Base-by-base conservation (phyloP, 2,888 invertebrate genomes). In the Sisyra terminalis region DNA sequence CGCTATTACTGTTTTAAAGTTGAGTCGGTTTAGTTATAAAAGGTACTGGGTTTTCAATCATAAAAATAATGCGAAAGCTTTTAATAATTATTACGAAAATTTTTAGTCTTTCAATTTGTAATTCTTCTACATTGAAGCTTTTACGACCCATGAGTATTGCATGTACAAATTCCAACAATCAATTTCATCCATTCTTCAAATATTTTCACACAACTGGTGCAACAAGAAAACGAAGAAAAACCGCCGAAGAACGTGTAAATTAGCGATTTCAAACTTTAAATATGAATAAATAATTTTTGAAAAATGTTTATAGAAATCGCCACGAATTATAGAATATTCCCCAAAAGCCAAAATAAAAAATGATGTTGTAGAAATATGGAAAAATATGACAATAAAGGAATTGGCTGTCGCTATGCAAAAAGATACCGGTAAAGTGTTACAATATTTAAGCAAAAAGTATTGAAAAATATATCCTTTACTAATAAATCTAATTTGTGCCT, bases 311-410 rank as follows among this genome's bases (percentile, higher is more conserved):
- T 51, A 68, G 69, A 69, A 68, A 66, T 57, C 64, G 8, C 55
- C 57, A 9, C 64, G 64, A 53, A 65, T 74, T 9, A 71, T 78
- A 45, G 70, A 73, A 57, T 78, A 73, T 55, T 58, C 71, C 8
- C 71, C 71, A 2, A 78, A 77, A 58, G 57, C 66, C 5, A 60
- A 62, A 32, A 51, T 60, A 0, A 70, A 69, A 53, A 49, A 53
- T 2, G 58, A 58, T 47, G 65, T 77, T 2, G 63, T 85, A 0
- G 74, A 77, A 39, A 67, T 90, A 47, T 88, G 88, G 86, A 64
- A 72, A 37, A 73, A 81, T 53, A 90, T 92, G 73, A 86, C 85
- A 0, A 78, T 89, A 0, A 55, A 58, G 17, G 80, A 92, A 52
- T 58, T 93, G 43, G 81, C 87, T 1, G 55, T 65, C 39, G 68